Conservation (phyloP, 2,113 vertebrate species). For the Phalacrocorax carbo region DNA sequence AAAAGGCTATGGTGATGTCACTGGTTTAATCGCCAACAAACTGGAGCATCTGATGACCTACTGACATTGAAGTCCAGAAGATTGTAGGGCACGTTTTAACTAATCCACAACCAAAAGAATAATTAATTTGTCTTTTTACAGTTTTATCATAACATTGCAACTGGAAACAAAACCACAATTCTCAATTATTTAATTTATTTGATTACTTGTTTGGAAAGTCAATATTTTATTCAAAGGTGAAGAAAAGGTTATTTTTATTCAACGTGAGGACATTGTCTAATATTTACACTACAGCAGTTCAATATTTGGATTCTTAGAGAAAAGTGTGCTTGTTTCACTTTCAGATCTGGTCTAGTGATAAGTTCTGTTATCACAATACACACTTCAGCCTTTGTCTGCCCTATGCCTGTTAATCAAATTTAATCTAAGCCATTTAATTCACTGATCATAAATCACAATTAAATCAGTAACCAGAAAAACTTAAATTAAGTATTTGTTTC, state of each 20-base stretch:
- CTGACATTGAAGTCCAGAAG: not conserved
- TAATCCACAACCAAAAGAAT: not conserved
- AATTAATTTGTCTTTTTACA: not conserved
- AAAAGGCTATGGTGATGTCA: constrained; percentile 33
- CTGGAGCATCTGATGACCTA: not conserved
- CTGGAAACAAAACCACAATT: not conserved
- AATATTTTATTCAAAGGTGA: not conserved
- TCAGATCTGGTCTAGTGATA: not conserved
- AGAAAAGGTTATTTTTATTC: not conserved
- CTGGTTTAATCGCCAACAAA: constrained; percentile 33
- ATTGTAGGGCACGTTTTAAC: not conserved
- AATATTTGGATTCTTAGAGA: not conserved
- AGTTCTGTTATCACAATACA: not conserved
- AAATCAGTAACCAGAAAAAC: not conserved
- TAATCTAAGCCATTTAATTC: not conserved
- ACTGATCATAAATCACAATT: not conserved
- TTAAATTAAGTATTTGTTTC: not conserved
- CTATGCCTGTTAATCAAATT: not conserved
- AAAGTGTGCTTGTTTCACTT: not conserved
- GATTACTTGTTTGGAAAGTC: not conserved
- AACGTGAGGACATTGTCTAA: not conserved
- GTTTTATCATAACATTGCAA: not conserved
- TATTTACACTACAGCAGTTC: not conserved
- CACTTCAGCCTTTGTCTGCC: not conserved
- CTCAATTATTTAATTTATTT: not conserved